Evolutionary conservation across 64 coral and sea anemone genomes (phyloP), one percentile per base, ranked within the genome.

Genomic region (Platygyra sinensis): DNA sequence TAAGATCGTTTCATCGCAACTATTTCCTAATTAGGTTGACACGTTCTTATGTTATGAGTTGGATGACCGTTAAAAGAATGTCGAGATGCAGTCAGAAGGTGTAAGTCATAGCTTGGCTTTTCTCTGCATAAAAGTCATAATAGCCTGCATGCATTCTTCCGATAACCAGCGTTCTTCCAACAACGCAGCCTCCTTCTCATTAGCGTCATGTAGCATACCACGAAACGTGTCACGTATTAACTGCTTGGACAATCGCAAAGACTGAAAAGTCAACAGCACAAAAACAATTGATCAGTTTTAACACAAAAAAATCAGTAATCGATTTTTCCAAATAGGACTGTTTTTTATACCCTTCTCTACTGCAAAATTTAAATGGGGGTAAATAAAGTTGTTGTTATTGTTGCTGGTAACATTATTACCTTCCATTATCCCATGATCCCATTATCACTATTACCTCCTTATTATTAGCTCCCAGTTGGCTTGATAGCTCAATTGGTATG

Each of bases 51-150:
- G n/a, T 15, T 15, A 57, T 57, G 10, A 57, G 54, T 54, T 54
- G 13, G 13, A 54, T 1, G 7, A 54, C 52, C 13, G 1, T 57
- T 2, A 57, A 57, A 57, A 57, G 54, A 16, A 57, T 57, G 15
- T 4, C 17, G 3, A 74, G 39, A 74, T 74, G 72, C 28, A 6
- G 55, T 30, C 51, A 50, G n/a, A n/a, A n/a, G n/a, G n/a, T n/a
- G n/a, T n/a, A 28, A 79, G 46, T 71, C 38, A 85, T 17, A 8
- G 81, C 60, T 96, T 93, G 19, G 77, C 74, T 60, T 98, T 98
- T 74, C 94, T 87, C 30, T 93, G 90, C 96, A 98, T 98, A 73
- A 98, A 98, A 22, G 80, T 88, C 96, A 98, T 98, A 49, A 98
- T 84, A 5, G 96, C 96, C 78, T 95, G 76, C 88, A 95, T 95